Evolutionary conservation across 2,888 invertebrate species (phyloP).

Genomic region (Automeris io): DNA sequence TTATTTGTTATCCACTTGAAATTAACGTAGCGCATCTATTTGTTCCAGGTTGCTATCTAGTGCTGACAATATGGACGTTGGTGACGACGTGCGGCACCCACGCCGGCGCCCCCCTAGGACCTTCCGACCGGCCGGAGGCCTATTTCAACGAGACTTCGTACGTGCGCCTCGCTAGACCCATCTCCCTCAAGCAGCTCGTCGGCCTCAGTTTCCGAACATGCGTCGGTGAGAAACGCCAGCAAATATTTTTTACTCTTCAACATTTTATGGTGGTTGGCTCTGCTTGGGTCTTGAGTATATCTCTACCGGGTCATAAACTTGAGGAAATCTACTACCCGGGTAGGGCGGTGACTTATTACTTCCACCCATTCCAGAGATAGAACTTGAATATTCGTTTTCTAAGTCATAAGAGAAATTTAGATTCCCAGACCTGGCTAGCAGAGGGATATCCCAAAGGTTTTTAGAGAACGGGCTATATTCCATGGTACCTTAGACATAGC

Average conservation of each 20-base stretch:
- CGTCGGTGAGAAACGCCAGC: constrained; percentile 79
- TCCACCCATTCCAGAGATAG: too few species aligned
- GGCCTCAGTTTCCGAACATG: constrained; percentile 90
- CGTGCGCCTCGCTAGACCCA: constrained; percentile 82
- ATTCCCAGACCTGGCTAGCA: too few species aligned
- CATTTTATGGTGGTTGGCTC: not conserved
- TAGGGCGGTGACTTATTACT: too few species aligned
- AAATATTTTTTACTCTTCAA: not conserved
- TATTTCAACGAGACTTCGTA: constrained; percentile 90
- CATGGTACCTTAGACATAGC: too few species aligned
- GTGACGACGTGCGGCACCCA: constrained; percentile 20
- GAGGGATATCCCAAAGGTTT: too few species aligned
- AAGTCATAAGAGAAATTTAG: too few species aligned
- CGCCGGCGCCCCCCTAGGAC: constrained; percentile 60
- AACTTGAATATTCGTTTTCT: too few species aligned
- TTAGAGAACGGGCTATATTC: too few species aligned
- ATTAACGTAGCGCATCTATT: constrained; percentile 5
- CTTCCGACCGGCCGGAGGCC: constrained; percentile 83
- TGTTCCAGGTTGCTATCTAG: constrained; percentile 32
- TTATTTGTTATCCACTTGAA: not conserved
- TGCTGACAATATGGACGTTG: constrained; percentile 26
- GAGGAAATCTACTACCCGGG: too few species aligned
- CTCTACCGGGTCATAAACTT: too few species aligned
- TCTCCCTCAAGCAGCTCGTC: constrained; percentile 87
- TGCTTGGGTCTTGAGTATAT: too few species aligned